These are phyloP conservation scores for Tachypleus tridentatus DNA, from an alignment of 1,140 invertebrate species.

Conservation along the genomic window DNA sequence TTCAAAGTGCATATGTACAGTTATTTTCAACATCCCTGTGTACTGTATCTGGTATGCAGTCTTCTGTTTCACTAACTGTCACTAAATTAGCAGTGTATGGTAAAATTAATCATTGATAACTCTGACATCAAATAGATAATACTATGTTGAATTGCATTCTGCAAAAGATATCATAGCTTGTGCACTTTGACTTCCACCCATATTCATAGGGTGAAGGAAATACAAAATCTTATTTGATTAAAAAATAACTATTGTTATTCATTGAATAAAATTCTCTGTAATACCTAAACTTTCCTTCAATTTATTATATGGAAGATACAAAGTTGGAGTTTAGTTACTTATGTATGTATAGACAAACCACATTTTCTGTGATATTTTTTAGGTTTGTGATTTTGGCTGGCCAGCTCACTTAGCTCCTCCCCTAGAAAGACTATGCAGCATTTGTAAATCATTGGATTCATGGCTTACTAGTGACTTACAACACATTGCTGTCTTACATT, in stretches of 20 bases:
- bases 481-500: constrained; percentile 74
- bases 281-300: constrained; percentile 1
- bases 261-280: constrained; percentile 2
- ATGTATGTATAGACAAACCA: background rate
- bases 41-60: too few species aligned
- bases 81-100: too few species aligned
- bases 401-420: constrained; percentile 72
- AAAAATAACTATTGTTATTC: background rate
- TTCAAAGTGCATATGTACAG: too few species aligned
- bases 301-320: background rate
- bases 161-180: too few species aligned
- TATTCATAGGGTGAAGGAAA: background rate
- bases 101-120: too few species aligned
- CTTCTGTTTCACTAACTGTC: too few species aligned
- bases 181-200: too few species aligned
- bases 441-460: constrained; percentile 84
- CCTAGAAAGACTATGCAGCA: constrained; percentile 70
- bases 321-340: too few species aligned
- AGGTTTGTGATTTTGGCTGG: constrained; percentile 64
- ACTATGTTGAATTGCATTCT: too few species aligned
- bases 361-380: constrained; percentile 8
- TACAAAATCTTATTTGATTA: background rate
- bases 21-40: too few species aligned
- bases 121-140: too few species aligned
- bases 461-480: constrained; percentile 63